phyloP scores from a whole-genome alignment of 2,113 vertebrate species.

The Anguilla rostrata region DNA sequence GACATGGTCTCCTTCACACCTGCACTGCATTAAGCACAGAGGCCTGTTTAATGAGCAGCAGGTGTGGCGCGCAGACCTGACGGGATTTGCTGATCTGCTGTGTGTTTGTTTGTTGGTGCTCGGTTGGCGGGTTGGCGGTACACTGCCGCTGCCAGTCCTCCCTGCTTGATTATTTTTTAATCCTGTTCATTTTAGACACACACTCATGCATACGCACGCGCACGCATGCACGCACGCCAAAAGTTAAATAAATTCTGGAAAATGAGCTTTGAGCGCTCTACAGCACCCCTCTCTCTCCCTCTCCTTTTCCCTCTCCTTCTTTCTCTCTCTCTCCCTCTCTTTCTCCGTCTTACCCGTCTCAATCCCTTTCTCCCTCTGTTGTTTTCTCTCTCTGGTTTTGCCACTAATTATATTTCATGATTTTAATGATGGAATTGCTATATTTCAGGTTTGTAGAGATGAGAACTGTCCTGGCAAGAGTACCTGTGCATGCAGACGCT shows the following conservation, averaged over 20 bases:
- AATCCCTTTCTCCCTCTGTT: background rate
- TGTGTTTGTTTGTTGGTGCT: conserved; percentile 53
- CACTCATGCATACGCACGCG: background rate
- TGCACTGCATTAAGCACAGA: conserved; percentile 79
- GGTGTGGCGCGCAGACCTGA: conserved; percentile 71
- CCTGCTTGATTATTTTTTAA: background rate
- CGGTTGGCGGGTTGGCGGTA: background rate
- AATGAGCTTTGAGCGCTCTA: conserved; percentile 22
- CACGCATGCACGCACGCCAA: background rate
- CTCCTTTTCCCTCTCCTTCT: conserved; percentile 21
- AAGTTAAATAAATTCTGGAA: background rate
- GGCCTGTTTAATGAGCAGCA: conserved; percentile 82
- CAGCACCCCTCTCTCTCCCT: background rate
- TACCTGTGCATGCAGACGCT: background rate
- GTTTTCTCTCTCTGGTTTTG: conserved; percentile 31
- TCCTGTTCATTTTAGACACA: conserved; percentile 14
- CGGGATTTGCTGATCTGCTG: conserved; percentile 60
- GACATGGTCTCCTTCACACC: conserved; percentile 73
- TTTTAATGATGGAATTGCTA: conserved; percentile 57
- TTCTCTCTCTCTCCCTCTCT: conserved; percentile 18
- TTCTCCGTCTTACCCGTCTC: background rate
- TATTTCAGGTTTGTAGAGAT: conserved; percentile 55
- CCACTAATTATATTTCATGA: conserved; percentile 64
- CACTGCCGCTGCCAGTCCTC: background rate
- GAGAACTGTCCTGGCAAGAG: conserved; percentile 21